Percentiles rank a stretch among this genome's conserved stretches.
Evolutionary conservation across 2,113 vertebrate species (phyloP).

Genomic region (Alectura lathami): DNA sequence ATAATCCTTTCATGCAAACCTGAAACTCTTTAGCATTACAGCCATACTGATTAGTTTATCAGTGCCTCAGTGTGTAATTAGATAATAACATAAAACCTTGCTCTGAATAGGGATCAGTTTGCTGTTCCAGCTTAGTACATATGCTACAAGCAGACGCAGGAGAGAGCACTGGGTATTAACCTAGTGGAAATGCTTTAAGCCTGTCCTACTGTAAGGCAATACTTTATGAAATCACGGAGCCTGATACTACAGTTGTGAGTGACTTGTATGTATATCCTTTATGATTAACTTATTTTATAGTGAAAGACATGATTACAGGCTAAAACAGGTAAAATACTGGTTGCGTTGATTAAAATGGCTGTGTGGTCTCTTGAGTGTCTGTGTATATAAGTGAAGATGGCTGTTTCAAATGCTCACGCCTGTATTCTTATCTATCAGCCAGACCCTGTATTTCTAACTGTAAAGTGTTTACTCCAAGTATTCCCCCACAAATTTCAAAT

Average conservation of each 20-base stretch:
- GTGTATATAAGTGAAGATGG: background rate
- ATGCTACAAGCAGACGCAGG: accelerated
- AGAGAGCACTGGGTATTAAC: background rate
- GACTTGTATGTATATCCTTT: background rate
- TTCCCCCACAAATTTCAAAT: background rate
- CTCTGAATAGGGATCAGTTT: background rate
- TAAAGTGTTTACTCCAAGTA: background rate
- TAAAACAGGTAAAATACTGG: background rate
- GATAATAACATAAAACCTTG: background rate
- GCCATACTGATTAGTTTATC: background rate
- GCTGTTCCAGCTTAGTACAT: background rate
- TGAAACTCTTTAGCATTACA: background rate
- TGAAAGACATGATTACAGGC: background rate
- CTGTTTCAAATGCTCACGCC: background rate
- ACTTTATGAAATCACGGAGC: background rate
- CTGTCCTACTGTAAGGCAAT: background rate
- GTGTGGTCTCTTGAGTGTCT: background rate
- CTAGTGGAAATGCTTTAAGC: background rate
- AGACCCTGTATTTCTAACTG: background rate
- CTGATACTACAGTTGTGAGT: background rate
- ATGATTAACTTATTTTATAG: background rate
- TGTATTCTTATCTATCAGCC: background rate
- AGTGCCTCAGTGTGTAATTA: background rate
- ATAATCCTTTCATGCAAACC: background rate
- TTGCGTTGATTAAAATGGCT: background rate